phyloP scores from a whole-genome alignment of 2,797 vertebrate genomes.

The Pseudomugil gertrudae region DNA sequence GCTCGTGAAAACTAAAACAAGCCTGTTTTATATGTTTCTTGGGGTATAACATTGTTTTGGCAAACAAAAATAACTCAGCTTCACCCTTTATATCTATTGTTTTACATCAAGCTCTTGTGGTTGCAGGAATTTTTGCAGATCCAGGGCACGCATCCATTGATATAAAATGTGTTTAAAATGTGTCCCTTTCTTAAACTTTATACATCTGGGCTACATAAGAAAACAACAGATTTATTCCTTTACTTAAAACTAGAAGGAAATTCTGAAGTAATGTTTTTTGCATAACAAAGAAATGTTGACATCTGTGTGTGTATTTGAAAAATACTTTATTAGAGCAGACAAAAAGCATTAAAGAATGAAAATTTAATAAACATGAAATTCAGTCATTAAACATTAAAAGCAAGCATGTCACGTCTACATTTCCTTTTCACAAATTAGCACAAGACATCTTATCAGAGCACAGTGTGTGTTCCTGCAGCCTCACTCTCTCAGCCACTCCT shows the following conservation, averaged over 20 bases:
- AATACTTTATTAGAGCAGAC: neutral
- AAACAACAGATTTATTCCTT: neutral
- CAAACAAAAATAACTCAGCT: neutral
- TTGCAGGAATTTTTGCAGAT: neutral
- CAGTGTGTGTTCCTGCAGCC: slow-evolving; percentile 47
- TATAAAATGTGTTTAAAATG: neutral
- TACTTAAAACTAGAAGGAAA: neutral
- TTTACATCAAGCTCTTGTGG: neutral
- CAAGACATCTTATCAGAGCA: slow-evolving; percentile 19
- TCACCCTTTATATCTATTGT: neutral
- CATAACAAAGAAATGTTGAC: neutral
- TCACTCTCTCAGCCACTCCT: slow-evolving; percentile 56
- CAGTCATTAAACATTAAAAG: neutral
- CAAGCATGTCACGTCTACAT: slow-evolving; percentile 1
- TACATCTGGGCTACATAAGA: neutral
- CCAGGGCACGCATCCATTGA: too few relatives aligned
- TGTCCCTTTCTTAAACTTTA: neutral
- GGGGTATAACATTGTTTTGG: neutral
- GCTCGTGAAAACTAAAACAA: neutral
- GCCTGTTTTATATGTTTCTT: neutral
- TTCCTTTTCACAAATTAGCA: slow-evolving; percentile 35
- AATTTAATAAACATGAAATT: neutral
- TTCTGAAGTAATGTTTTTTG: neutral
- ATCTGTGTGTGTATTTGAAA: neutral
- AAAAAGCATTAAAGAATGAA: slow-evolving; percentile 4